A percentile compares a stretch with the other conserved stretches of the same genome.
phyloP scores from a whole-genome alignment of 1,140 invertebrate species.

The Drosophila equinoxialis region DNA sequence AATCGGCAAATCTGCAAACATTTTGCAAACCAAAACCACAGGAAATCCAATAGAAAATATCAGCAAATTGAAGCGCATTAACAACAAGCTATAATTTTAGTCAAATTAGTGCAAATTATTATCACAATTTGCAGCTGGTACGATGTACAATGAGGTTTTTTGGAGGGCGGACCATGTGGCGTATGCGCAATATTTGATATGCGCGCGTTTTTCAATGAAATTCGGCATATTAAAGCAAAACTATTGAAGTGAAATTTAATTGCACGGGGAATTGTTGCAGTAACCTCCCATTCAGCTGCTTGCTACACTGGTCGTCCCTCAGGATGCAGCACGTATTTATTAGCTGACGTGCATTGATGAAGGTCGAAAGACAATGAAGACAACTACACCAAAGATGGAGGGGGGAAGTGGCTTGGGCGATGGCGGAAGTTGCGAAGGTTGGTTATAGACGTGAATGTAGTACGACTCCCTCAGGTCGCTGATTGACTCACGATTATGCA shows the following conservation, averaged over 20 bases:
- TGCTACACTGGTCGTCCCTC: slow-evolving; percentile 5
- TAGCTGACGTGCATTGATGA: slow-evolving; percentile 79
- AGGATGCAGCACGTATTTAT: slow-evolving; percentile 76
- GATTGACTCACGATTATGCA: slow-evolving; percentile 81
- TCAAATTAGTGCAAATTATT: slow-evolving; percentile 65
- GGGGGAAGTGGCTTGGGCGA: background rate
- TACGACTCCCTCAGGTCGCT: slow-evolving; percentile 45
- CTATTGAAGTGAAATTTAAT: slow-evolving; percentile 67
- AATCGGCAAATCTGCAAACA: slow-evolving; percentile 8
- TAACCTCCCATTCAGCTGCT: background rate
- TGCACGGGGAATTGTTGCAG: slow-evolving; percentile 36
- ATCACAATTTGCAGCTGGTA: slow-evolving; percentile 45
- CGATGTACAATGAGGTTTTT: background rate
- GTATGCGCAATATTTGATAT: slow-evolving; percentile 68
- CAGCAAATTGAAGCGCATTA: slow-evolving; percentile 57
- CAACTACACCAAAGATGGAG: background rate
- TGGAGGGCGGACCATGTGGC: slow-evolving; percentile 27
- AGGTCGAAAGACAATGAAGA: slow-evolving; percentile 52
- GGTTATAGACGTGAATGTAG: background rate
- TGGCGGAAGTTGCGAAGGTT: background rate
- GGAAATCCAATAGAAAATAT: slow-evolving; percentile 41
- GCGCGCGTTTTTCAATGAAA: slow-evolving; percentile 60
- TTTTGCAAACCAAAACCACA: slow-evolving; percentile 13
- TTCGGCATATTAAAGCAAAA: slow-evolving; percentile 70
- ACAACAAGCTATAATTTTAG: slow-evolving; percentile 62